Evolutionary conservation across 2,113 vertebrate genomes (phyloP).

Genomic region (Beaufortia kweichowensis): DNA sequence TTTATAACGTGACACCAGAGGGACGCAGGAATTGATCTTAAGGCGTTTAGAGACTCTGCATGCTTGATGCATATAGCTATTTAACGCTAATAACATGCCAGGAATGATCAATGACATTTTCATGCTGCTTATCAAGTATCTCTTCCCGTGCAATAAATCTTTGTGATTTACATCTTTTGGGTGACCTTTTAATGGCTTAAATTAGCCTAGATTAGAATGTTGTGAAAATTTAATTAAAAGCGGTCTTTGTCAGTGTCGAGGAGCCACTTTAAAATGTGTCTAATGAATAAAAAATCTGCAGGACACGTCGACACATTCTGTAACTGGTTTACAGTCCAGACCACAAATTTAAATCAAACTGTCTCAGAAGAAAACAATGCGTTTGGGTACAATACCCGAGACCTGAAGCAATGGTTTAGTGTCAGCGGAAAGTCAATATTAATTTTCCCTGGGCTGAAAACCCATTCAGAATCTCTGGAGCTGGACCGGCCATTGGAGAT

Average conservation of each 20-base stretch:
- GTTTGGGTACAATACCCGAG: slow-evolving; percentile 6
- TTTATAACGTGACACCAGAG: neutral
- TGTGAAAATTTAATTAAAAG: slow-evolving; percentile 26
- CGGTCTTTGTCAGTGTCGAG: neutral
- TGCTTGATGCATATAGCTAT: neutral
- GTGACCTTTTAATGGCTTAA: slow-evolving; percentile 24
- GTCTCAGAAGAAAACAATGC: slow-evolving; percentile 5
- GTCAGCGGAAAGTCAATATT: slow-evolving; percentile 48
- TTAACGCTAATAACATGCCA: slow-evolving; percentile 4
- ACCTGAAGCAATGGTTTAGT: slow-evolving; percentile 11
- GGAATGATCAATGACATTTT: neutral
- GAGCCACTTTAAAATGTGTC: neutral
- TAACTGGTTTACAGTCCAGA: no score
- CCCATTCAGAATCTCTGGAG: slow-evolving; percentile 12
- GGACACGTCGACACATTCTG: neutral
- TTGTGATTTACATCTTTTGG: slow-evolving; percentile 5
- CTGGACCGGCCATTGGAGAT: slow-evolving; percentile 12
- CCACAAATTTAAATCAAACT: neutral
- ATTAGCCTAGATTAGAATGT: slow-evolving; percentile 13
- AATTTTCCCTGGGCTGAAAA: slow-evolving; percentile 41
- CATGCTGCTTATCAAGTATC: neutral
- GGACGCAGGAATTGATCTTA: neutral
- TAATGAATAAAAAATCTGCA: neutral
- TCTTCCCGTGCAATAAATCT: neutral
- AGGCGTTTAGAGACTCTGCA: neutral